phyloP scores from a whole-genome alignment of 2,797 vertebrate species.

The Esox lucius region DNA sequence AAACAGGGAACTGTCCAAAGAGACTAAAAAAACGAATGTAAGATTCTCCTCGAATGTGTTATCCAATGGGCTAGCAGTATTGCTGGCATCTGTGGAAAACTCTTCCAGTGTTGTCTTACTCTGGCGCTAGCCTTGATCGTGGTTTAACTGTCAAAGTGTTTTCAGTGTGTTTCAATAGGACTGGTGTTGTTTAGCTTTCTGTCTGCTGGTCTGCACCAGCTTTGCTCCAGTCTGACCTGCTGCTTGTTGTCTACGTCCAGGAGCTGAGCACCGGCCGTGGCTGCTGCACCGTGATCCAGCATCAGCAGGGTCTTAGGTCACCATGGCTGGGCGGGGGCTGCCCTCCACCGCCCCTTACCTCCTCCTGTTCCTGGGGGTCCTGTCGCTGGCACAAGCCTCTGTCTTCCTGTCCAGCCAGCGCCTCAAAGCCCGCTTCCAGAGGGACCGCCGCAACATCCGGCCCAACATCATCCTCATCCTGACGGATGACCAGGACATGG shows the following conservation, averaged over 20 bases:
- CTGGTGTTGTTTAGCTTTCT: not conserved
- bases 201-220: not conserved
- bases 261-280: conserved; percentile 12
- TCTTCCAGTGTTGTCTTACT: not conserved
- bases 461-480: conserved; percentile 98
- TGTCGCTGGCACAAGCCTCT: conserved; percentile 72
- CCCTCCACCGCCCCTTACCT: conserved; percentile 57
- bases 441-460: conserved; percentile 93
- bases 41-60: not conserved
- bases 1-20: not conserved
- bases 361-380: conserved; percentile 72
- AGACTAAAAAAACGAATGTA: not conserved
- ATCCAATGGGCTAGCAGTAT: not conserved
- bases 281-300: conserved; percentile 35
- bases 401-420: conserved; percentile 82
- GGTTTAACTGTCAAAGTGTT: not conserved
- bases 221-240: not conserved
- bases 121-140: not conserved
- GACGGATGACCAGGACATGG: conserved; percentile 95
- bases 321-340: conserved; percentile 77
- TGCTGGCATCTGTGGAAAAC: not conserved
- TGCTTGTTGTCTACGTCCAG: conserved; percentile 23
- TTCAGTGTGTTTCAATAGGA: not conserved
- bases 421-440: conserved; percentile 89
- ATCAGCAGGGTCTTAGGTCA: conserved; percentile 33